Evolutionary conservation across 2,113 vertebrate genomes (phyloP).

Genomic region (Psilopogon haemacephalus): DNA sequence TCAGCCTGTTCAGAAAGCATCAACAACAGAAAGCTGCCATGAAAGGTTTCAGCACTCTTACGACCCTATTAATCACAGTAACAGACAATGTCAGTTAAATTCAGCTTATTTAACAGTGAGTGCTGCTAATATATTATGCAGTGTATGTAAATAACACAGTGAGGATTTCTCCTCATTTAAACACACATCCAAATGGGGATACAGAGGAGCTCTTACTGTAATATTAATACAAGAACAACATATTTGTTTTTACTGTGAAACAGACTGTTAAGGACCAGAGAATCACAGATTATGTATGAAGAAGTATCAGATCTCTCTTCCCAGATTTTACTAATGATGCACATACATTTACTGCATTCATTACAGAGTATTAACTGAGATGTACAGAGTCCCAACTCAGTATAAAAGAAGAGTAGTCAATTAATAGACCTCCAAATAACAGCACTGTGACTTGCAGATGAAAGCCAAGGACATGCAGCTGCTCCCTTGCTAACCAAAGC

Average conservation of each 20-base stretch:
- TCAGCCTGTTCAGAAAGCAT: background rate
- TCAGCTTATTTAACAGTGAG: background rate
- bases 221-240: background rate
- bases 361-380: background rate
- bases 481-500: background rate
- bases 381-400: background rate
- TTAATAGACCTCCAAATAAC: background rate
- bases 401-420: background rate
- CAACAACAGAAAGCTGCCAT: background rate
- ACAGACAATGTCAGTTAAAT: background rate
- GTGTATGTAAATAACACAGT: background rate
- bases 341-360: background rate
- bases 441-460: background rate
- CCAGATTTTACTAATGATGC: slow-evolving; percentile 19
- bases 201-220: background rate
- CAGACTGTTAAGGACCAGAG: background rate
- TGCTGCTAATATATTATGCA: background rate
- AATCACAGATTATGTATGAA: background rate
- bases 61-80: background rate
- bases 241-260: background rate
- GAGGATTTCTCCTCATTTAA: background rate
- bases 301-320: background rate
- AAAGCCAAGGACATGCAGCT: background rate
- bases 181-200: background rate
- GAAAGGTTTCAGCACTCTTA: background rate